Evolutionary conservation across 2,797 vertebrate species (phyloP).

Genomic region (Poeciliopsis gracilis): DNA sequence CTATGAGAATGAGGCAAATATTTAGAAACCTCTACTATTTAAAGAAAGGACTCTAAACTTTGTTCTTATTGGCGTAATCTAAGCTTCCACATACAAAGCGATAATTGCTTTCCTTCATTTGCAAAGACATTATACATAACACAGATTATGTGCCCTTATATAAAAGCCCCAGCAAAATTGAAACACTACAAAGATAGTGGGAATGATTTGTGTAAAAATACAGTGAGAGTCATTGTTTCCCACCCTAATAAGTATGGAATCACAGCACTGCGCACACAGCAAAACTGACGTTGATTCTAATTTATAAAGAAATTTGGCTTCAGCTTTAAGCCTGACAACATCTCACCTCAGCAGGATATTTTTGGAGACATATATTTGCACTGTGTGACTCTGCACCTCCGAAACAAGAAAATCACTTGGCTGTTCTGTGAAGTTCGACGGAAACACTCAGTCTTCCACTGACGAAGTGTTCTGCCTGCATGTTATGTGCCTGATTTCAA

Average conservation of each 20-base stretch:
- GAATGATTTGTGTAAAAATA: neutral
- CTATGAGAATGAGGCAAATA: constrained; percentile 32
- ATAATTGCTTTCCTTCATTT: constrained; percentile 6
- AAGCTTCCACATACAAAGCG: neutral
- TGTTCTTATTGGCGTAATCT: constrained; percentile 2
- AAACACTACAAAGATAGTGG: neutral
- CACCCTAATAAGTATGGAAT: constrained; percentile 11
- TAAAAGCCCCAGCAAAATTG: neutral
- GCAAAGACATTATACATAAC: neutral
- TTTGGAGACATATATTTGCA: constrained; percentile 60
- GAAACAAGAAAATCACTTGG: constrained; percentile 36
- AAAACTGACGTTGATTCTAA: constrained; percentile 53
- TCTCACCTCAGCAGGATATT: constrained; percentile 63
- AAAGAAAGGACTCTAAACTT: constrained; percentile 19
- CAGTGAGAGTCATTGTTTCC: constrained; percentile 19
- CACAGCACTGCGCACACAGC: constrained; percentile 9
- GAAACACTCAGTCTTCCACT: constrained; percentile 20
- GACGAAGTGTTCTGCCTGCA: constrained; percentile 22
- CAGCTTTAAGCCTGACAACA: constrained; percentile 41
- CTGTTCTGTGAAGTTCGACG: constrained; percentile 34
- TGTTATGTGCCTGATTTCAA: constrained; percentile 39
- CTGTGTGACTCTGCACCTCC: constrained; percentile 41
- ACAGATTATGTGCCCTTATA: neutral
- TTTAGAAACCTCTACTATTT: constrained; percentile 37
- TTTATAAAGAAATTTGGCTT: constrained; percentile 42